Conservation (phyloP, 2,797 vertebrate genomes). For the Molossus molossus region DNA sequence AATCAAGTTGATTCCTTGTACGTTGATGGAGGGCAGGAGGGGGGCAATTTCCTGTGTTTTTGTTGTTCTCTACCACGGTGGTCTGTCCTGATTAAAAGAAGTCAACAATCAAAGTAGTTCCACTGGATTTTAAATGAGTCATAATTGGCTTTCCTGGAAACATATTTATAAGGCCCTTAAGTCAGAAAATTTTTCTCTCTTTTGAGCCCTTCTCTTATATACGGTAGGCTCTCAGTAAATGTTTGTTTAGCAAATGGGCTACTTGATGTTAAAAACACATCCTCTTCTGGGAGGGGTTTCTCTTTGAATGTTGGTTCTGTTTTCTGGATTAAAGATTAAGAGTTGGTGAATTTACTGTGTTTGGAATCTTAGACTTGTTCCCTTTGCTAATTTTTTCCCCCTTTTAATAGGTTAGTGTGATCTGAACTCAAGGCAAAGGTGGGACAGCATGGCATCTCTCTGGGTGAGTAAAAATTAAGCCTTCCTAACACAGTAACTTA, state of each 20-base stretch:
- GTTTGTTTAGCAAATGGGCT: background rate
- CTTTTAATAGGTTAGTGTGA: slow-evolving; percentile 67
- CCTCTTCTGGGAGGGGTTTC: background rate
- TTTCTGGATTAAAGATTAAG: slow-evolving; percentile 51
- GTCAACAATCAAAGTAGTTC: background rate
- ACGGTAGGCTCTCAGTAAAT: background rate
- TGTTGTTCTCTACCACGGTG: background rate
- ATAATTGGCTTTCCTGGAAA: slow-evolving; percentile 28
- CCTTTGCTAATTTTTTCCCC: background rate
- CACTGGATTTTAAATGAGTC: slow-evolving; percentile 36
- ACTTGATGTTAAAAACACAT: background rate
- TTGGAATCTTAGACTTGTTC: background rate
- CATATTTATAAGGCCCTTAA: background rate
- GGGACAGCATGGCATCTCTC: slow-evolving; percentile 80
- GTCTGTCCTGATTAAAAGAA: background rate
- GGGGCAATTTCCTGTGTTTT: background rate
- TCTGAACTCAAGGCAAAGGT: slow-evolving; percentile 15
- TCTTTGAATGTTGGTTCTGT: background rate
- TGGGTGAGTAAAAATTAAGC: slow-evolving; percentile 84
- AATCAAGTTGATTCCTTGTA: background rate
- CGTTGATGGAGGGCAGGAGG: background rate
- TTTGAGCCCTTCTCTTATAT: background rate
- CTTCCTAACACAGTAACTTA: background rate
- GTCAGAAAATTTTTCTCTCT: background rate
- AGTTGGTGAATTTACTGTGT: background rate